Percentiles rank a stretch among this genome's conserved stretches.
These are phyloP conservation scores for Protonibea diacanthus DNA, from an alignment of 2,797 vertebrate genomes.

Conservation along the genomic window DNA sequence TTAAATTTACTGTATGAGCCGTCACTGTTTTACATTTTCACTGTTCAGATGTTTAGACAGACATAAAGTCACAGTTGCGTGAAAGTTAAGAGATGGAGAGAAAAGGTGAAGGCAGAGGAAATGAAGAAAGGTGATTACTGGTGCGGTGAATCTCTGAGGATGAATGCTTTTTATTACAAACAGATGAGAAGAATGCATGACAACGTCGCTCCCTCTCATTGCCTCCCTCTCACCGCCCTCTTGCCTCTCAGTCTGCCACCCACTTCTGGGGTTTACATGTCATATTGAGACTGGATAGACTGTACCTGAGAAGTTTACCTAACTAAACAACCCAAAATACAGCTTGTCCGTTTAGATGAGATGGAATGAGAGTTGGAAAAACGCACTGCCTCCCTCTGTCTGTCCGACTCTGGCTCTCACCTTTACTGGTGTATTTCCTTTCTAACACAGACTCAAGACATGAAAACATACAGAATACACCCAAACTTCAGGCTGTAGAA, in stretches of 20 bases:
- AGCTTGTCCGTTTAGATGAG: constrained; percentile 55
- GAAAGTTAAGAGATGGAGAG: constrained; percentile 18
- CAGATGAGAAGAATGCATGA: constrained; percentile 66
- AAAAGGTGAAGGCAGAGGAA: constrained; percentile 31
- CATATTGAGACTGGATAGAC: constrained; percentile 55
- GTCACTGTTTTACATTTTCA: background rate
- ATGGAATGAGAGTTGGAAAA: constrained; percentile 10
- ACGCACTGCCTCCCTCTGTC: constrained; percentile 7
- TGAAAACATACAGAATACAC: no score
- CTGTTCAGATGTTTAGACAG: background rate
- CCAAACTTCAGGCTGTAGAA: no score
- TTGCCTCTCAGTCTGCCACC: constrained; percentile 37
- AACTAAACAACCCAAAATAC: constrained; percentile 62
- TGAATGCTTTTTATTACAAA: constrained; percentile 67
- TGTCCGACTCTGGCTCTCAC: background rate
- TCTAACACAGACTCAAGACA: background rate
- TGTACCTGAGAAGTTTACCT: constrained; percentile 63
- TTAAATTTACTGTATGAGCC: background rate
- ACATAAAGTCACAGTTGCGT: constrained; percentile 24
- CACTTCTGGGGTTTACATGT: constrained; percentile 61
- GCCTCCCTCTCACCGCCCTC: constrained; percentile 23
- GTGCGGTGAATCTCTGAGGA: constrained; percentile 59
- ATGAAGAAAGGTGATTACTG: constrained; percentile 43
- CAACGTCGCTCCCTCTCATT: constrained; percentile 49
- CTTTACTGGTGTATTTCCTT: background rate